phyloP scores from a whole-genome alignment of 1,140 invertebrate species.

The Lutraria rhynchaena region DNA sequence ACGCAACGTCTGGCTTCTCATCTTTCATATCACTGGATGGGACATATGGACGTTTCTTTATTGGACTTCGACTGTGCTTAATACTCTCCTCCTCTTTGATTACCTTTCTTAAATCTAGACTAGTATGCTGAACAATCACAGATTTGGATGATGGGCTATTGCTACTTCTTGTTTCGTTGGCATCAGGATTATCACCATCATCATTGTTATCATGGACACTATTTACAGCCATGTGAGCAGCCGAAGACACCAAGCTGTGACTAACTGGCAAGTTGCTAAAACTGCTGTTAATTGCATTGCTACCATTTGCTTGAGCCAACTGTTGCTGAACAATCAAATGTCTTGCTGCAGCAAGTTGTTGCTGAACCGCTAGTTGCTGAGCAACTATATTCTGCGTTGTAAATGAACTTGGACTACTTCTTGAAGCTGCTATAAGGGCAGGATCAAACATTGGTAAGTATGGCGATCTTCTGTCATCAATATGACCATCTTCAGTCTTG shows the following conservation, averaged over 20 bases:
- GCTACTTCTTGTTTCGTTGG: conserved; percentile 18
- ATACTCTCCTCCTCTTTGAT: conserved; percentile 58
- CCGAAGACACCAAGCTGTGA: conserved; percentile 8
- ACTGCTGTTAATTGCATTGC: conserved; percentile 1
- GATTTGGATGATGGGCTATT: conserved; percentile 66
- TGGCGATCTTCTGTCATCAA: conserved; percentile 50
- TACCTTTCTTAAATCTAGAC: conserved; percentile 76
- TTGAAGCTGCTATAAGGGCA: conserved; percentile 20
- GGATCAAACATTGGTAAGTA: conserved; percentile 54
- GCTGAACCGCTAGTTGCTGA: conserved; percentile 46
- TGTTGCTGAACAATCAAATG: conserved; percentile 48
- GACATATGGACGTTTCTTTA: conserved; percentile 80
- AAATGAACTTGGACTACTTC: conserved; percentile 33
- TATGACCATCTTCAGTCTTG: conserved; percentile 49
- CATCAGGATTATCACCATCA: conserved; percentile 24
- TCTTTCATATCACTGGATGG: conserved; percentile 55
- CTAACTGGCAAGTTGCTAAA: conserved; percentile 30
- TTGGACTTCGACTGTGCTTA: conserved; percentile 74
- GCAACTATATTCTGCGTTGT: conserved; percentile 32
- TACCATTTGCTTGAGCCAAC: conserved; percentile 9
- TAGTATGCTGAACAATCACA: conserved; percentile 75
- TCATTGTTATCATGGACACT: not conserved
- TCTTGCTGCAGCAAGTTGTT: conserved; percentile 46
- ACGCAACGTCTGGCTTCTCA: conserved; percentile 45
- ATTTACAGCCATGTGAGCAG: conserved; percentile 2